Base-by-base conservation (phyloP, 2,888 invertebrate genomes). In the Phymatocera aterrima region DNA sequence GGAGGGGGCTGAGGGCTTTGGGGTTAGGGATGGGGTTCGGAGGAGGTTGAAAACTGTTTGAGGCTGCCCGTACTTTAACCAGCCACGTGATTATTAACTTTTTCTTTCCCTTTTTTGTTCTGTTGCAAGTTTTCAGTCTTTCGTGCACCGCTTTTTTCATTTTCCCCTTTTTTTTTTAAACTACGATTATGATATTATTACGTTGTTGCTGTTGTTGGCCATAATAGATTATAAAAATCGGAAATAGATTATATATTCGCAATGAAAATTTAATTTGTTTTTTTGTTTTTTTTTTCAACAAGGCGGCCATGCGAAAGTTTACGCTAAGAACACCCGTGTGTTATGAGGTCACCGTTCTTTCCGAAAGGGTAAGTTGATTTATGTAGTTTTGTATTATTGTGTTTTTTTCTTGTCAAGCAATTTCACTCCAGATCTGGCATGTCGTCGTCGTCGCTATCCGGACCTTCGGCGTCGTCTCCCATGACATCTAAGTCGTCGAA, bases 401-500 rank as follows among this genome's bases (percentile, higher is more conserved):
- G 18, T 80, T 83, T 37, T 60, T 72, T 10, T 48, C 37, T n/a
- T n/a, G n/a, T 21, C 34, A 78, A 74, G 70, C 31, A 74, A 40
- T 84, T 88, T 92, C 91, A 95, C 91, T 95, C 95, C 88, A 96
- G 92, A 90, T 95, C 95, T 28, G 95, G 95, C 91, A 96, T 91
- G 84, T 95, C 94, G 87, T 95, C 96, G 88, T 97, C 97, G 88
- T 97, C 90, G 77, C 89, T 89, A 79, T 89, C 89, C 15, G 82
- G 79, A 54, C 64, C 84, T 5, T 86, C 96, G 1, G 95, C 96
- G 88, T 96, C 96, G 70, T 93, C 93, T 77, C 92, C 93, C 70
- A 91, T 90, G 83, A 93, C 94, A 83, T 95, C 95, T 85, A 96
- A 91, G 88, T 96, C 96, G 87, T 96, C 95, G 84, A 96, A 95